These are phyloP conservation scores for Ciconia boyciana DNA, from an alignment of 2,113 vertebrate genomes.

Conservation along the genomic window DNA sequence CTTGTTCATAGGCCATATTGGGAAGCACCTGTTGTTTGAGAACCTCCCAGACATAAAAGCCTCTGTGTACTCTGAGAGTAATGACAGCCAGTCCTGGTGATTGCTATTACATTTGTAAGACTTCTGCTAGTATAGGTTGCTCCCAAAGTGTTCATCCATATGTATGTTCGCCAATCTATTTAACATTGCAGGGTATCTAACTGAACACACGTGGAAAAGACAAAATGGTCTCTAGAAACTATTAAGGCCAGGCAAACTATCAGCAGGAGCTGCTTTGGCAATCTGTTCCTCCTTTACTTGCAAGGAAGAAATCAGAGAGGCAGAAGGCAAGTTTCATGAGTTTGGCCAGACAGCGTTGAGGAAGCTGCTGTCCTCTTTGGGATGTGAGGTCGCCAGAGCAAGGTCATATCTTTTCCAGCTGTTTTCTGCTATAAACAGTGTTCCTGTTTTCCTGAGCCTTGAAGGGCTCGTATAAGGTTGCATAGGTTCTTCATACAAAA, in stretches of 20 bases:
- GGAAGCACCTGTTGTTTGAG: not conserved
- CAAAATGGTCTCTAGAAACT: not conserved
- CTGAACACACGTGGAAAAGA: not conserved
- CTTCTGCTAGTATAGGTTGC: not conserved
- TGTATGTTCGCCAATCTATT: not conserved
- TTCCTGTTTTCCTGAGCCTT: not conserved
- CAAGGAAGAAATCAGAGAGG: not conserved
- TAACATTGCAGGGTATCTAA: not conserved
- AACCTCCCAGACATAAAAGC: not conserved
- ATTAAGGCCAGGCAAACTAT: not conserved
- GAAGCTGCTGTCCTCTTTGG: not conserved
- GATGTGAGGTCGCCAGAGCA: not conserved
- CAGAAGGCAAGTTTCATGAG: not conserved
- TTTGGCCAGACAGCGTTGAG: fast-evolving
- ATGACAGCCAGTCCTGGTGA: not conserved
- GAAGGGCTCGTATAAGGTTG: not conserved
- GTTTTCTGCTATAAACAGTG: not conserved
- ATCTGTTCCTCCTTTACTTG: not conserved
- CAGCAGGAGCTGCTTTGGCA: not conserved
- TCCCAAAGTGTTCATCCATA: not conserved
- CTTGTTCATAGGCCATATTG: not conserved
- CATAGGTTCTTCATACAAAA: not conserved
- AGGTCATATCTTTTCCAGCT: not conserved
- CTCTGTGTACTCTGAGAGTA: not conserved
- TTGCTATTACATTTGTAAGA: not conserved